A percentile compares a stretch with the other conserved stretches of the same genome.
These are phyloP conservation scores for Ypsolopha sequella DNA, from an alignment of 2,888 invertebrate species.

Conservation along the genomic window DNA sequence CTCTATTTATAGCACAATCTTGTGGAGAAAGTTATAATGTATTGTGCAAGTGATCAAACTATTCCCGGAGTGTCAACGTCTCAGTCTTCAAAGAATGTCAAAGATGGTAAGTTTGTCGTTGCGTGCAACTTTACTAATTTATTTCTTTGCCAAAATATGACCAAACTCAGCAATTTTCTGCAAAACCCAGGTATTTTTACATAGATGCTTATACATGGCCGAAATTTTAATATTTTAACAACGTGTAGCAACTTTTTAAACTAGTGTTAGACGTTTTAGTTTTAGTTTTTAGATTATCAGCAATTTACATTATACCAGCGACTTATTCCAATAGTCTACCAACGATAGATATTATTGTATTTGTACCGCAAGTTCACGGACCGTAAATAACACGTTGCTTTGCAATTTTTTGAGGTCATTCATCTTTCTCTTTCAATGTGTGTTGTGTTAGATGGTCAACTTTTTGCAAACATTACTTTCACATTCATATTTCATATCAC, in stretches of 20 bases:
- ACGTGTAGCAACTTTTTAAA: too few relatives aligned
- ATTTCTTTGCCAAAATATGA: too few relatives aligned
- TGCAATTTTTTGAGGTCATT: neutral
- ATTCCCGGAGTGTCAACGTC: conserved; percentile 80
- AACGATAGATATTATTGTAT: too few relatives aligned
- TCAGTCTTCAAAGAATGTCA: conserved; percentile 78
- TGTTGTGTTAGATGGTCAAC: neutral
- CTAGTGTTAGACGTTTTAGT: too few relatives aligned
- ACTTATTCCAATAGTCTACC: too few relatives aligned
- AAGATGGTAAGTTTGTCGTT: conserved; percentile 77
- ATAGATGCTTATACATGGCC: too few relatives aligned
- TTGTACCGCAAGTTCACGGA: neutral
- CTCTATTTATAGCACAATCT: conserved; percentile 25
- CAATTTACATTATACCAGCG: too few relatives aligned
- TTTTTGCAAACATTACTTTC: neutral
- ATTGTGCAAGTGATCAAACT: conserved; percentile 82
- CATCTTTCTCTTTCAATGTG: neutral
- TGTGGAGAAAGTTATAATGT: conserved; percentile 75
- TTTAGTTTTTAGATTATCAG: too few relatives aligned
- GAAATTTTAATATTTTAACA: too few relatives aligned
- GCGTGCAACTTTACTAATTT: conserved; percentile 18
- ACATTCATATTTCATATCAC: too few relatives aligned
- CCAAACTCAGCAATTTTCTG: too few relatives aligned
- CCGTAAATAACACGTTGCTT: neutral
- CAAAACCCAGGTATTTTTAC: too few relatives aligned